Percentiles rank a stretch among this genome's conserved stretches.
phyloP scores from a whole-genome alignment of 2,797 vertebrate genomes.

The Xenopus petersii region DNA sequence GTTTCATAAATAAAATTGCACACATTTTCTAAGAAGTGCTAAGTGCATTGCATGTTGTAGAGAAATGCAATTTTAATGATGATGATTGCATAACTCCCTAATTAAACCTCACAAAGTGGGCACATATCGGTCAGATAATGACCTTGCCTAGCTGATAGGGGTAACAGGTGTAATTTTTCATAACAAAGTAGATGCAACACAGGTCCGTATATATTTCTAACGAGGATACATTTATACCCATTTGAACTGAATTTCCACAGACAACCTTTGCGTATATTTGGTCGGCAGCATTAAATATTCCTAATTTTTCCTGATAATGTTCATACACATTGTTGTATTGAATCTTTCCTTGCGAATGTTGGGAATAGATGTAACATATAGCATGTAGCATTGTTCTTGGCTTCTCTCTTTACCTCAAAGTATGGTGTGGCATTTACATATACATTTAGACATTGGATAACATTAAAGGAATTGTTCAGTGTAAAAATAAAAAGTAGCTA shows the following conservation, averaged over 20 bases:
- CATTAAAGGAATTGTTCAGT: too few relatives aligned
- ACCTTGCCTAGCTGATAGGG: slow-evolving; percentile 30
- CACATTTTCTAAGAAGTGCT: slow-evolving; percentile 29
- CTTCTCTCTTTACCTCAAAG: too few relatives aligned
- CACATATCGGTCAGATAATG: slow-evolving; percentile 34
- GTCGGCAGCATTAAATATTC: too few relatives aligned
- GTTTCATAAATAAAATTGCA: slow-evolving; percentile 38
- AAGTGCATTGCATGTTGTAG: slow-evolving; percentile 31
- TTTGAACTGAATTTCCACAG: not conserved
- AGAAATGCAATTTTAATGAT: slow-evolving; percentile 42
- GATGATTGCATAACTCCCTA: slow-evolving; percentile 40
- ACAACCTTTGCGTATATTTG: too few relatives aligned
- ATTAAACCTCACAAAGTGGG: slow-evolving; percentile 34
- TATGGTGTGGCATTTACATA: too few relatives aligned
- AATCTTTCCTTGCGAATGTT: too few relatives aligned
- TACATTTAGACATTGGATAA: too few relatives aligned
- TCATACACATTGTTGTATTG: too few relatives aligned
- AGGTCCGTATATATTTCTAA: slow-evolving; percentile 14
- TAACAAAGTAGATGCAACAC: slow-evolving; percentile 26
- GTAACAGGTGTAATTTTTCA: slow-evolving; percentile 36
- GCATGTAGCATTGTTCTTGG: too few relatives aligned
- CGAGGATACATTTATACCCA: slow-evolving; percentile 1
- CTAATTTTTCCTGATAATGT: too few relatives aligned
- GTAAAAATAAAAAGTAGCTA: too few relatives aligned
- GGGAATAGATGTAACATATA: too few relatives aligned